Base-by-base conservation (phyloP, 2,888 invertebrate genomes). In the Esperia sulphurella region DNA sequence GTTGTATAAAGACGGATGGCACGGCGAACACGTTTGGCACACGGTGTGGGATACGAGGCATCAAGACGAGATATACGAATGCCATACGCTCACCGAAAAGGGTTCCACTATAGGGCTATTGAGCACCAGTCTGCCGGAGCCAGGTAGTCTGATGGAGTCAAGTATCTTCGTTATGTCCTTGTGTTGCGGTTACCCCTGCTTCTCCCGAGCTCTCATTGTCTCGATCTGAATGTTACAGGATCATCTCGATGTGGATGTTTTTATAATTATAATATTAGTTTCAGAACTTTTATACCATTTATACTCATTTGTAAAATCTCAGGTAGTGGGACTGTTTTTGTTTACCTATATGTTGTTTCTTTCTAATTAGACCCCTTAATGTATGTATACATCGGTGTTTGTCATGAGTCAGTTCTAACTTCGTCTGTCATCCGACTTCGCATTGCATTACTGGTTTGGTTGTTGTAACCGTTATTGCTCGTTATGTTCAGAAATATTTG, bases 41-140 rank as follows among this genome's bases (percentile, higher is more conserved):
- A 74, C 72, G 0, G 39, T 65, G 0, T 86, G 86, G 86, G 77
- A 85, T 54, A 77, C 72, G 0, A 61, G 72, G 37, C 57, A 54
- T 14, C 63, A 63, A 46, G 77, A 71, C 43, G 71, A 75, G 45
- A 66, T 73, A 49, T 81, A 72, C 51, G 85, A 86, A 59, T 87
- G 87, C 58, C 82, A 77, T 55, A 80, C 86, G 3, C 61, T 86
- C 46, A 80, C 83, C 6, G 65, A 73, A 49, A 72, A 56, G 43
- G 84, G 84, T 52, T 71, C 72, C 45, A 79, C 77, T 35, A 71
- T 83, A 45, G 87, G 87, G 51, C 73, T 87, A 37, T 64, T 87
- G 46, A 78, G 79, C 41, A 78, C 82, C 37, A 79, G 75, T 51
- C 63, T 87, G 49, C 79, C 71, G 41, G 68, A 71, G 58, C 60